Base-by-base conservation (phyloP, 2,113 vertebrate genomes). In the Illadopsis cleaveri region DNA sequence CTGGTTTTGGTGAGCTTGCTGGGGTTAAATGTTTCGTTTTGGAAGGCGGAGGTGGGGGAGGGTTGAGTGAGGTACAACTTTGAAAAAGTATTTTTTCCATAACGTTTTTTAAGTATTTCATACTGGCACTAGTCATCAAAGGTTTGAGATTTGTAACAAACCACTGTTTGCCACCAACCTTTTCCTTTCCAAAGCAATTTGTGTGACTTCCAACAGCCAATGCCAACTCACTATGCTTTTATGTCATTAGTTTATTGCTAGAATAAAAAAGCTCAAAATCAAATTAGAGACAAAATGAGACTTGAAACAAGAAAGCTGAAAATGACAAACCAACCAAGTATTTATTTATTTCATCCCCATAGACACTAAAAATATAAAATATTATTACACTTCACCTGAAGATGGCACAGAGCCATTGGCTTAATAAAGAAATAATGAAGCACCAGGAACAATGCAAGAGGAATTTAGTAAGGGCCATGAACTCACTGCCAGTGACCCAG, bases 11-110 rank as follows among this genome's bases (percentile, higher is more conserved):
- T 11, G 15, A 13, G 9, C 2, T 50, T 50, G 8, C 6, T 57
- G 22, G 10, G 7, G 16, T 21, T 33, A 21, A 7, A 42, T 42
- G 4, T 38, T 54, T 30, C 4, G 19, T 64, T 56, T 64, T 53
- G 38, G 11, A 78, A 77, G 35, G 12, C 3, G 1, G 9, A 5
- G 11, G 6, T 0, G 3, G 21, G 11, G 4, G 11, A 31, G 13
- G 17, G 11, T 19, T n/a, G 11, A 66, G 9, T 20, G 17, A 58
- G 8, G 12, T 28, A 28, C 10, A 71, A 31, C 27, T 62, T 58
- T 15, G 7, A 27, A 73, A 73, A 53, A 19, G 8, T 42, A 23
- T 15, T 81, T 84, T 78, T 58, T 33, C 38, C 8, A 16, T 72
- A 51, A 50, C 0, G 1, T 15, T 13, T 10, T 33, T 35, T 53